Evolutionary conservation across 2,113 vertebrate species (phyloP).

Genomic region (Chinchilla lanigera): DNA sequence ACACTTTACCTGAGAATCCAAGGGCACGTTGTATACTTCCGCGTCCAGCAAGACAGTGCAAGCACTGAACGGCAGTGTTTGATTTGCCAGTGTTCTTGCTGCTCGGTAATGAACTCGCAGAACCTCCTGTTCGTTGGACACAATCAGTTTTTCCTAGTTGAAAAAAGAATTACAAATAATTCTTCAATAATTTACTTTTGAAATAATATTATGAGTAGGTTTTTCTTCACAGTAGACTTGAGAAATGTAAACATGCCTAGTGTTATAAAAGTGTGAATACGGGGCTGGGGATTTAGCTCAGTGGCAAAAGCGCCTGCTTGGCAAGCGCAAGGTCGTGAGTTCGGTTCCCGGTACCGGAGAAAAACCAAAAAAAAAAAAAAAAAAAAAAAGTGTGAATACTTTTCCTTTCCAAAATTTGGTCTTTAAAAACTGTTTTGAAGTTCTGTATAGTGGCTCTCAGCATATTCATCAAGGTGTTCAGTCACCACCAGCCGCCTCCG

Average conservation of each 20-base stretch:
- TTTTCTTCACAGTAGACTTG: conserved; percentile 24
- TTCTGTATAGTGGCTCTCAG: background rate
- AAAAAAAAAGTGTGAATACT: too few relatives aligned
- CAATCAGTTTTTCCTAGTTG: conserved; percentile 96
- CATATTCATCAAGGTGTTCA: background rate
- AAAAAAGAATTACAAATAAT: conserved; percentile 60
- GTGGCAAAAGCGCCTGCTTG: too few relatives aligned
- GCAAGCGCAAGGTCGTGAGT: too few relatives aligned
- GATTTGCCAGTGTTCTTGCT: conserved; percentile 97
- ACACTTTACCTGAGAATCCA: conserved; percentile 93
- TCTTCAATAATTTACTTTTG: background rate
- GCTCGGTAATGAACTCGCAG: conserved; percentile 97
- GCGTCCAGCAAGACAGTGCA: conserved; percentile 98
- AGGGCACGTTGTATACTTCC: conserved; percentile 98
- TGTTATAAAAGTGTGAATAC: background rate
- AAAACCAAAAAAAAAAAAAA: too few relatives aligned
- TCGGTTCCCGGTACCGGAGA: too few relatives aligned
- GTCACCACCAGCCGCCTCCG: background rate
- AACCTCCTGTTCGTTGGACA: conserved; percentile 99
- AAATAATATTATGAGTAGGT: background rate
- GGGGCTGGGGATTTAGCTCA: too few relatives aligned
- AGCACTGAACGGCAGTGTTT: conserved; percentile 97
- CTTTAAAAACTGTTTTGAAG: conserved; percentile 18
- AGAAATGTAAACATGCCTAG: conserved; percentile 40
- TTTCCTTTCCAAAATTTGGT: background rate